A percentile compares a stretch with the other conserved stretches of the same genome.
phyloP scores from a whole-genome alignment of 2,797 vertebrate genomes.

The Sebastes hopkinsi region DNA sequence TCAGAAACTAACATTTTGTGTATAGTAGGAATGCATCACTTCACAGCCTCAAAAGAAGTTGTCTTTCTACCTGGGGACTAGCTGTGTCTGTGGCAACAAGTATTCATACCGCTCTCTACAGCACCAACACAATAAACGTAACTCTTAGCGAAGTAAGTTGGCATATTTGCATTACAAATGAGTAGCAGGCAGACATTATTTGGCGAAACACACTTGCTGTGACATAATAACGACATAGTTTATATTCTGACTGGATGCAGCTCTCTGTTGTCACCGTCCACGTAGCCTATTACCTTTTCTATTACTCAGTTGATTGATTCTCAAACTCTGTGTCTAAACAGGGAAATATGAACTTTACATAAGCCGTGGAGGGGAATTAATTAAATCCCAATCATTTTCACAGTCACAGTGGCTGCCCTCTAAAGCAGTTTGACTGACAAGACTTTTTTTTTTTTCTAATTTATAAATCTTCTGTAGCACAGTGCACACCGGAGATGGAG shows the following conservation, averaged over 20 bases:
- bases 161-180: slow-evolving; percentile 35
- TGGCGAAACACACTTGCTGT: slow-evolving; percentile 45
- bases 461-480: slow-evolving; percentile 47
- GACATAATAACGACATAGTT: slow-evolving; percentile 65
- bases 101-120: slow-evolving; percentile 1
- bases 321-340: slow-evolving; percentile 79
- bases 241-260: slow-evolving; percentile 66
- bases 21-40: neutral
- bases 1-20: neutral
- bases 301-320: slow-evolving; percentile 82
- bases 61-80: neutral
- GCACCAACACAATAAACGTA: neutral
- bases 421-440: slow-evolving; percentile 72
- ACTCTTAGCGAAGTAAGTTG: slow-evolving; percentile 9
- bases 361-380: slow-evolving; percentile 76
- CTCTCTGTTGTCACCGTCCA: slow-evolving; percentile 65
- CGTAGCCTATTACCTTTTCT: slow-evolving; percentile 75
- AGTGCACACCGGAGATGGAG: slow-evolving; percentile 19
- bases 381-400: slow-evolving; percentile 79
- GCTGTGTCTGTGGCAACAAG: neutral
- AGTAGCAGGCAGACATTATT: slow-evolving; percentile 29
- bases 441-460: slow-evolving; percentile 14
- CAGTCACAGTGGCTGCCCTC: slow-evolving; percentile 73
- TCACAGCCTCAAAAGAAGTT: neutral
- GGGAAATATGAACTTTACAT: slow-evolving; percentile 79